phyloP scores from a whole-genome alignment of 1,140 invertebrate genomes.

The Copidosoma floridanum region DNA sequence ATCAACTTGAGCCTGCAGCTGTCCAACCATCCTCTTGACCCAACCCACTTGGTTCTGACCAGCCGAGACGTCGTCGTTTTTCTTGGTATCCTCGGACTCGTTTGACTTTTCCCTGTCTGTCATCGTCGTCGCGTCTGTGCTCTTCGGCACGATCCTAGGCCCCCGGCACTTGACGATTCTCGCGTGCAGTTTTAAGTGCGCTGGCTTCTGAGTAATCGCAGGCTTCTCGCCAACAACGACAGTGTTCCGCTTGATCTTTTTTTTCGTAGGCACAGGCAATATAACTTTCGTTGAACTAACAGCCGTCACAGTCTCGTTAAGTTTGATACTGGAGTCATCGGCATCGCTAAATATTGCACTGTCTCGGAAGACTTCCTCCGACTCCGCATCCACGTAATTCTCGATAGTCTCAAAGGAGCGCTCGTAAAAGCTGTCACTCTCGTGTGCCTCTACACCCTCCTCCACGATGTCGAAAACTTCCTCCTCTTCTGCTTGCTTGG shows the following conservation, averaged over 20 bases:
- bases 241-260: conserved; percentile 15
- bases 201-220: conserved; percentile 42
- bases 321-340: conserved; percentile 53
- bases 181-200: conserved; percentile 34
- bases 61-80: conserved; percentile 47
- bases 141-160: neutral
- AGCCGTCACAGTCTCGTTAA: conserved; percentile 24
- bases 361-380: conserved; percentile 72
- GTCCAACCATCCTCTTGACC: conserved; percentile 54
- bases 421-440: conserved; percentile 72
- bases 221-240: neutral
- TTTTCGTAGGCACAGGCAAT: conserved; percentile 50
- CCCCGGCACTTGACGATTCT: conserved; percentile 19
- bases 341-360: conserved; percentile 81
- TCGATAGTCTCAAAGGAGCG: conserved; percentile 75
- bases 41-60: conserved; percentile 54
- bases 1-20: conserved; percentile 48
- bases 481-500: neutral
- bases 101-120: neutral
- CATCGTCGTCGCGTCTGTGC: neutral
- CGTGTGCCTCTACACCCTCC: conserved; percentile 46
- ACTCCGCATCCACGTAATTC: conserved; percentile 53
- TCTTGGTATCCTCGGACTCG: conserved; percentile 21
- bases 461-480: conserved; percentile 8
- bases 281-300: conserved; percentile 30